Base-by-base conservation (phyloP, 2,113 vertebrate genomes). In the Anarrhichthys ocellatus region DNA sequence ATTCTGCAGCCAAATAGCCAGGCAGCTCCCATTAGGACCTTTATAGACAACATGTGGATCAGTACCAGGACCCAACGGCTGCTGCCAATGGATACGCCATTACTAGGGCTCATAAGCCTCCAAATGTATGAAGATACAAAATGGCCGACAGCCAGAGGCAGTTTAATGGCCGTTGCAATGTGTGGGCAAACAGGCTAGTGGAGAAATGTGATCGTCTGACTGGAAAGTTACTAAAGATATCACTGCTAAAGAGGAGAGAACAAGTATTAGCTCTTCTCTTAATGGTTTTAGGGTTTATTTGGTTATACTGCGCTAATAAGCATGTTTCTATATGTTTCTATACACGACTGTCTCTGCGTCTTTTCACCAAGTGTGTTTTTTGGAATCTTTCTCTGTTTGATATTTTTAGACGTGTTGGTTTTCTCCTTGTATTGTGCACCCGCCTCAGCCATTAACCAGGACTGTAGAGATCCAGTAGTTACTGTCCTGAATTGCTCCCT, bases 31-130 rank as follows among this genome's bases (percentile, higher is more conserved):
- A 84, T 90, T 82, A 81, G 63, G 42, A 69, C 80, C 66, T 88
- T 87, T 88, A 91, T 81, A 67, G 83, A 86, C 87, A 84, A 84
- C 85, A 86, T 82, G 87, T 92, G 89, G 90, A 89, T 72, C 44
- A 6, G 58, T 65, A 88, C 88, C 87, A 85, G 84, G 58, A 52
- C 66, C 75, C 13, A 27, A 6, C 20, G 56, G 68, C 85, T 50
- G 58, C 69, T 86, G 90, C 89, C 88, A 87, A 76, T 71, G 64
- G 68, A 81, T n/a, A 24, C 18, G 40, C 82, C 80, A 69, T 86
- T 71, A 80, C 62, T 3, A 69, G 34, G 46, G 3, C 58, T 50
- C 13, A 2, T 14, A 63, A 6, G 20, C 62, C 75, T 76, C 65
- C 76, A 34, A 81, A 84, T 82, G 72, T 80, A 17, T 27, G 32